Conservation (phyloP, 2,113 vertebrate species). For the Hyla sarda region DNA sequence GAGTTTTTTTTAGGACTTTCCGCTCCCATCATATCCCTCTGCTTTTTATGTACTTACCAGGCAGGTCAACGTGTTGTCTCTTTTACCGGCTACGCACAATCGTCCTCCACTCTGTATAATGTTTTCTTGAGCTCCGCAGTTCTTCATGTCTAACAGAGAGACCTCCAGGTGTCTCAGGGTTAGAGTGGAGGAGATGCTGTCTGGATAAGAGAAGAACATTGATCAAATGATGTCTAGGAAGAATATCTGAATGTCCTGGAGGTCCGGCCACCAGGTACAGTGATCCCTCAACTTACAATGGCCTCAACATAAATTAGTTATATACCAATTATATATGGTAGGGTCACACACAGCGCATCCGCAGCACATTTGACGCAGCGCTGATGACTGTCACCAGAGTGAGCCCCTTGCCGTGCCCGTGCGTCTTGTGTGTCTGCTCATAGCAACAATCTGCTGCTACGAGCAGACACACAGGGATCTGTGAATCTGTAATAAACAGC, state of each 20-base stretch:
- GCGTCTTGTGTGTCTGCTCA: too few species aligned
- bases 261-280: too few species aligned
- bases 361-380: too few species aligned
- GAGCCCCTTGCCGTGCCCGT: too few species aligned
- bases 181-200: not conserved
- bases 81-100: not conserved
- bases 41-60: conserved; percentile 22
- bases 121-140: conserved; percentile 13
- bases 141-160: not conserved
- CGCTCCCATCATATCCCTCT: not conserved
- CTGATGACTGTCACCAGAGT: too few species aligned
- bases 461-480: too few species aligned
- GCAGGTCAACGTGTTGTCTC: not conserved
- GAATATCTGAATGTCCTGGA: not conserved
- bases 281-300: too few species aligned
- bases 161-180: conserved; percentile 4
- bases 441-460: too few species aligned
- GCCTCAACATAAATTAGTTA: too few species aligned
- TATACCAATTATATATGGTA: too few species aligned
- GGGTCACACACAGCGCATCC: too few species aligned
- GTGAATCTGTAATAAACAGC: too few species aligned
- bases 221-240: not conserved
- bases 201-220: not conserved
- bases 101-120: not conserved
- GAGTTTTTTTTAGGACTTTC: not conserved